A percentile compares a stretch with the other conserved stretches of the same genome.
Conservation (phyloP, 2,888 invertebrate species). For the Hydropsyche betteni region DNA sequence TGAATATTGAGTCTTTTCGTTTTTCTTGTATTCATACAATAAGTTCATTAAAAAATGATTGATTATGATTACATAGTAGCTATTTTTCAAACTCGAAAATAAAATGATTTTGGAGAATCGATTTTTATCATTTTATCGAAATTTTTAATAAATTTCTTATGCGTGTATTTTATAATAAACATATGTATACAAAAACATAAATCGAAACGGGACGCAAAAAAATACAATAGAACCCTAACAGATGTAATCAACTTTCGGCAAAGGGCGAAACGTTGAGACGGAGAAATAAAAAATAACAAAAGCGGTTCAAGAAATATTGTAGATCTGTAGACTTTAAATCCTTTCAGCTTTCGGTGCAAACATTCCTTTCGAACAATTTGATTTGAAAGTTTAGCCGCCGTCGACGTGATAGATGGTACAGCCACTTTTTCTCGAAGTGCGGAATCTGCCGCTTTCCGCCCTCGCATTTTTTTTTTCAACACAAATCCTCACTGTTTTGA, state of each 20-base stretch:
- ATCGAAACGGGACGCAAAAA: conserved; percentile 10
- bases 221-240: conserved; percentile 30
- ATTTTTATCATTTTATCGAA: too few species aligned
- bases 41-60: too few species aligned
- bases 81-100: too few species aligned
- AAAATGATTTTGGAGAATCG: too few species aligned
- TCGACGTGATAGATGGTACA: conserved; percentile 30
- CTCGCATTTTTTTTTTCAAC: conserved; percentile 18
- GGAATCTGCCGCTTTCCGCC: conserved; percentile 19
- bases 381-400: conserved; percentile 26
- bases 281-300: conserved; percentile 53
- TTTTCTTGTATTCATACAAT: too few species aligned
- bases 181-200: neutral
- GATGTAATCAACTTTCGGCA: conserved; percentile 34
- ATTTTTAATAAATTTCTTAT: too few species aligned
- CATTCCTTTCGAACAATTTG: conserved; percentile 36
- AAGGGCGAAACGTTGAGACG: neutral
- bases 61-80: too few species aligned
- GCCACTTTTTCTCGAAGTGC: conserved; percentile 34
- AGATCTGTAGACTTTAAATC: conserved; percentile 38
- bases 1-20: too few species aligned
- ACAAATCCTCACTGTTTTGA: conserved; percentile 35
- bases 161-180: too few species aligned
- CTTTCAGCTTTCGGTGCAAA: conserved; percentile 37
- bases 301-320: conserved; percentile 30